Conservation (phyloP, 2,113 vertebrate genomes). For the Pelmatolapia mariae region DNA sequence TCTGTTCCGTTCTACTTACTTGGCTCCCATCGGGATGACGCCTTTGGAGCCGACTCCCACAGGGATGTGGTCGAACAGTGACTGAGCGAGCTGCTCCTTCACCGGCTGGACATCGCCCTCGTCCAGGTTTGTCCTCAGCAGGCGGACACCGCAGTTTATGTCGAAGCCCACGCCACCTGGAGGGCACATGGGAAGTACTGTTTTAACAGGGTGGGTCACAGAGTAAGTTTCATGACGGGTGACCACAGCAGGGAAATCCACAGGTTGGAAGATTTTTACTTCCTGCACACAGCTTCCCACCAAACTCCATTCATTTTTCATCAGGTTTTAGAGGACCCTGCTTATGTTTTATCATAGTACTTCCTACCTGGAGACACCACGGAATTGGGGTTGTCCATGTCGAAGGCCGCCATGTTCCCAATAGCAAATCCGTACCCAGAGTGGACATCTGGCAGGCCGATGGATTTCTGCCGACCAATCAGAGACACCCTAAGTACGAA, state of each 20-base stretch:
- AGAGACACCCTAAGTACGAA: neutral
- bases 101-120: conserved; percentile 95
- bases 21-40: conserved; percentile 96
- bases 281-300: neutral
- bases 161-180: conserved; percentile 96
- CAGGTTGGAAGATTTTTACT: neutral
- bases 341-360: neutral
- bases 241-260: neutral
- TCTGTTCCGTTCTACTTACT: conserved; percentile 70
- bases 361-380: conserved; percentile 90
- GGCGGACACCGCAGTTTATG: conserved; percentile 95
- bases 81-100: conserved; percentile 95
- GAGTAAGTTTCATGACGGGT: neutral
- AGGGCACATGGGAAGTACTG: neutral
- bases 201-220: neutral
- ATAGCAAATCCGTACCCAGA: conserved; percentile 98
- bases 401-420: conserved; percentile 98
- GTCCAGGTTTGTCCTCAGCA: conserved; percentile 93
- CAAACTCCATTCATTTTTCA: neutral
- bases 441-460: conserved; percentile 95
- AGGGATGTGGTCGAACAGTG: conserved; percentile 97
- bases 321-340: neutral
- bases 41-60: conserved; percentile 97
- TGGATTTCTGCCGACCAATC: conserved; percentile 77
- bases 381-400: conserved; percentile 86